Percentiles rank a stretch among this genome's conserved stretches.
Evolutionary conservation across 2,113 vertebrate species (phyloP).

Genomic region (Leucopsar rothschildi): DNA sequence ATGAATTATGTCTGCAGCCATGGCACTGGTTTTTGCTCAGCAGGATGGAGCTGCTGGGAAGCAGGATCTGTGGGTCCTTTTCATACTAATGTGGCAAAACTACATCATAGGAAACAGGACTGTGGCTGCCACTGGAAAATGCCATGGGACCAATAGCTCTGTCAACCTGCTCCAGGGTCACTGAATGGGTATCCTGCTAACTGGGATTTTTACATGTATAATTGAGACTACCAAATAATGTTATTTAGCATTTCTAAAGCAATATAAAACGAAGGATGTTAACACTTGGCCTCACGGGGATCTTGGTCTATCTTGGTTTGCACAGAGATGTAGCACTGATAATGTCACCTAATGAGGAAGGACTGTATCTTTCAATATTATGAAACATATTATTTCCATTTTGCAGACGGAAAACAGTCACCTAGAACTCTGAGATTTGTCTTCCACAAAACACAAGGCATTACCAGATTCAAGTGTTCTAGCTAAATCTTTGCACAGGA

Average conservation of each 20-base stretch:
- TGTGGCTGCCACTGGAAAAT: neutral
- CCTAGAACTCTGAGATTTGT: neutral
- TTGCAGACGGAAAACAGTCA: neutral
- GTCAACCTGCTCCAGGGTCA: neutral
- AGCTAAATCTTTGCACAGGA: neutral
- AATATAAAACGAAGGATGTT: neutral
- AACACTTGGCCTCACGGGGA: neutral
- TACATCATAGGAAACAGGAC: neutral
- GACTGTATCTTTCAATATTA: neutral
- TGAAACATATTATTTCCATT: neutral
- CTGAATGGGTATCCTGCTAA: neutral
- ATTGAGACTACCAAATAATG: neutral
- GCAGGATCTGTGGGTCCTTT: neutral
- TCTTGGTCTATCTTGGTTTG: neutral
- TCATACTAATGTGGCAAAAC: neutral
- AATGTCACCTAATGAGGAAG: neutral
- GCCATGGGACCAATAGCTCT: neutral
- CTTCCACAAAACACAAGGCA: neutral
- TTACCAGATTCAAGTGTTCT: neutral
- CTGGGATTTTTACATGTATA: neutral
- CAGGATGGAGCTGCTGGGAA: neutral
- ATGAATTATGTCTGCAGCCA: neutral
- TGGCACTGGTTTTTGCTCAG: neutral
- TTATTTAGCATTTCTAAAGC: neutral
- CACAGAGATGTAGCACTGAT: neutral